Base-by-base conservation (phyloP, 1,140 invertebrate species). In the Macrotrachela quadricornifera region DNA sequence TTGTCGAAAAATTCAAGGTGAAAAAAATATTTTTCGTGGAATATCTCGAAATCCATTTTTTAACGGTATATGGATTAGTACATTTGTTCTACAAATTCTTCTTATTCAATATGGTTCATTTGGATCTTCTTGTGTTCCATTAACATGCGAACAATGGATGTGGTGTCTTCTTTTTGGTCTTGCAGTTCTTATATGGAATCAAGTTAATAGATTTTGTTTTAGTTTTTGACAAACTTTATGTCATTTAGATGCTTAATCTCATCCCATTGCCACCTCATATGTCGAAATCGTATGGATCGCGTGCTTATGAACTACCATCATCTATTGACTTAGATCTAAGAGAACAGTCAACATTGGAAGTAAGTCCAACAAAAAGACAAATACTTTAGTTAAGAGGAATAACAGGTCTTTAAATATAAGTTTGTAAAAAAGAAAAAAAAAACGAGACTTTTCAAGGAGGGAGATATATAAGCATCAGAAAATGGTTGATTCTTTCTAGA, bases 311-410 rank as follows among this genome's bases (percentile, higher is more conserved):
- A 30, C 21, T 4, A 30, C 2, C 21, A 30, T 30, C 8, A 30
- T 8, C 21, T 30, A 8, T 30, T 2, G 21, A 30, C 8, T 30
- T 30, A 30, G 21, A 8, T 30, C 21, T 8, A 4, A 8, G 8
- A 30, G 21, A 8, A 30, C 21, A 30, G 8, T 8, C 21, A 30
- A 30, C 3, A 30, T 8, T 4, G 8, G 21, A 1, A 88, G 74
- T 79, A 85, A 59, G 80, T 83, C 18, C 50, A n/a, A 53, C n/a
- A 15, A 38, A 54, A 61, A 91, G 91, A 62, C 91, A 96, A 77
- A 96, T 97, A 71, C 77, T 97, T 54, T 97, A 91, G 92, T 91
- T 97, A 67, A 78, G 91, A 61, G 91, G 92, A 63, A 77, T 96
- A 54, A 96, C 90, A 62, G 80, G 92, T 62, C 80, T 97, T 64